A percentile compares a stretch with the other conserved stretches of the same genome.
phyloP scores from a whole-genome alignment of 2,888 invertebrate species.

The Selenia dentaria region DNA sequence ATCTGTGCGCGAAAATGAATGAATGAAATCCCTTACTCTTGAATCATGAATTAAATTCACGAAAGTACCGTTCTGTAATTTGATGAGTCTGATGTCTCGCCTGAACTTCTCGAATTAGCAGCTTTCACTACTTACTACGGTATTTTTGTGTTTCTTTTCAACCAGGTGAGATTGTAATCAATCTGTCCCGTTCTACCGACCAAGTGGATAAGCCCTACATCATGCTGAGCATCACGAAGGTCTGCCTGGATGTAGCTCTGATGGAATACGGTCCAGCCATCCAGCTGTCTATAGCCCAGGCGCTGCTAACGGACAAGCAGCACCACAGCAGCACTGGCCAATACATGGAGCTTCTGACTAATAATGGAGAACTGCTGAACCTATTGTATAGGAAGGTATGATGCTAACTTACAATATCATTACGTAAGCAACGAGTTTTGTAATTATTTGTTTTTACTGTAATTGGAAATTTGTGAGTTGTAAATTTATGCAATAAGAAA shows the following conservation, averaged over 20 bases:
- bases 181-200: slow-evolving; percentile 87
- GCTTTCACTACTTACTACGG: no score
- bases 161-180: slow-evolving; percentile 85
- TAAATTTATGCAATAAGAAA: no score
- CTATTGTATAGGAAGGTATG: slow-evolving; percentile 90
- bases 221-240: slow-evolving; percentile 87
- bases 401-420: no score
- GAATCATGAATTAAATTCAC: no score
- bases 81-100: no score
- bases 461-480: no score
- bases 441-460: no score
- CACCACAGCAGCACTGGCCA: slow-evolving; percentile 90
- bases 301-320: slow-evolving; percentile 88
- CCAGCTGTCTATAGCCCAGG: slow-evolving; percentile 81
- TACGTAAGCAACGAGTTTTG: no score
- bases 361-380: slow-evolving; percentile 87
- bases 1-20: no score
- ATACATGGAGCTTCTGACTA: slow-evolving; percentile 90
- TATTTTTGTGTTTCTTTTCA: neutral
- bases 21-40: no score
- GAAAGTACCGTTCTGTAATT: no score
- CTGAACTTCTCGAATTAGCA: no score
- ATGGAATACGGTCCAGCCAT: slow-evolving; percentile 92
- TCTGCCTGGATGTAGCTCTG: slow-evolving; percentile 89
- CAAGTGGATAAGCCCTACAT: slow-evolving; percentile 89